Percentiles rank a stretch among this genome's conserved stretches.
These are phyloP conservation scores for Apis mellifera DNA, from an alignment of 1,140 invertebrate species.

Conservation along the genomic window Amel_HAv3.1 CM009936.2:10334501-10335000, in stretches of 20 bases:
- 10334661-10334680: constrained; percentile 6
- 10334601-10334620: neutral
- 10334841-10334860: constrained; percentile 17
- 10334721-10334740: neutral
- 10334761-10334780: constrained; percentile 37
- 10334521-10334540: too few species aligned
- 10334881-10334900: constrained; percentile 48
- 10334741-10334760: constrained; percentile 39
- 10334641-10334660: neutral
- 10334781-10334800: neutral
- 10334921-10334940: constrained; percentile 31
- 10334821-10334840: constrained; percentile 53
- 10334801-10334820: constrained; percentile 36
- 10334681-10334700: neutral
- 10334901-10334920: constrained; percentile 7
- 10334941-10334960: too few species aligned
- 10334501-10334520: too few species aligned
- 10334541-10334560: neutral
- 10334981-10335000: neutral
- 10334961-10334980: neutral
- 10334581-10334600: too few species aligned
- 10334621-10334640: neutral
- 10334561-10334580: neutral
- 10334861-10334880: constrained; percentile 37
- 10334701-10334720: constrained; percentile 52